Evolutionary conservation across 2,113 vertebrate genomes (phyloP).

Genomic region (Tor tambroides): DNA sequence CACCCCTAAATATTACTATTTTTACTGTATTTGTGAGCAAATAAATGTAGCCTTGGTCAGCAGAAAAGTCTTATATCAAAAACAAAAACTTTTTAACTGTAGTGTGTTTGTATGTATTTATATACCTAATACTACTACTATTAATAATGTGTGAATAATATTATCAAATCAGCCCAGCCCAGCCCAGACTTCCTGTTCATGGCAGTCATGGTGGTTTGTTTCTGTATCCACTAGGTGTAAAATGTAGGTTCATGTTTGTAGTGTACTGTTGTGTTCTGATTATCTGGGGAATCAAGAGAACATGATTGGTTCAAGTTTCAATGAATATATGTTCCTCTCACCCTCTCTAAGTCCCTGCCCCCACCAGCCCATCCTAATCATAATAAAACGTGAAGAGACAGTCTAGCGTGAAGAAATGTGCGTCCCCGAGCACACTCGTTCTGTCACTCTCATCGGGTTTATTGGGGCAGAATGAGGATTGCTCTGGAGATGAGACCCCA

Average conservation of each 20-base stretch:
- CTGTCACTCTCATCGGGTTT: conserved; percentile 55
- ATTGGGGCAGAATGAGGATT: conserved; percentile 63
- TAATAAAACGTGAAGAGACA: conserved; percentile 65
- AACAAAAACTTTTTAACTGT: too few relatives aligned
- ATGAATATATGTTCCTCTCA: conserved; percentile 22
- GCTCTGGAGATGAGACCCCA: conserved; percentile 43
- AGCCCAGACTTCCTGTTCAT: background rate
- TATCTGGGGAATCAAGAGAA: background rate
- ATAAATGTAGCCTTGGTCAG: too few relatives aligned
- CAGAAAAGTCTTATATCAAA: too few relatives aligned
- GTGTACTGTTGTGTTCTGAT: background rate
- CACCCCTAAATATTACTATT: too few relatives aligned
- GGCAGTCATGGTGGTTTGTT: background rate
- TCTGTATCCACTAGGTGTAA: background rate
- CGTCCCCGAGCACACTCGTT: conserved; percentile 39
- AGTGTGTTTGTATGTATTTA: too few relatives aligned
- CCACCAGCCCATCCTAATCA: conserved; percentile 8
- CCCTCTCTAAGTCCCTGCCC: background rate
- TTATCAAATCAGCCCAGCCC: too few relatives aligned
- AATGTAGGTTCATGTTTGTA: background rate
- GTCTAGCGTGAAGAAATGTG: conserved; percentile 67
- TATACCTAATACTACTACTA: too few relatives aligned
- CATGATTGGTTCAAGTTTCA: conserved; percentile 3
- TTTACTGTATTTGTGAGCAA: too few relatives aligned
- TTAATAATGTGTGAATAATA: too few relatives aligned